These are phyloP conservation scores for Trichacis sp. DNA, from an alignment of 2,888 invertebrate species.

Conservation along the genomic window DNA sequence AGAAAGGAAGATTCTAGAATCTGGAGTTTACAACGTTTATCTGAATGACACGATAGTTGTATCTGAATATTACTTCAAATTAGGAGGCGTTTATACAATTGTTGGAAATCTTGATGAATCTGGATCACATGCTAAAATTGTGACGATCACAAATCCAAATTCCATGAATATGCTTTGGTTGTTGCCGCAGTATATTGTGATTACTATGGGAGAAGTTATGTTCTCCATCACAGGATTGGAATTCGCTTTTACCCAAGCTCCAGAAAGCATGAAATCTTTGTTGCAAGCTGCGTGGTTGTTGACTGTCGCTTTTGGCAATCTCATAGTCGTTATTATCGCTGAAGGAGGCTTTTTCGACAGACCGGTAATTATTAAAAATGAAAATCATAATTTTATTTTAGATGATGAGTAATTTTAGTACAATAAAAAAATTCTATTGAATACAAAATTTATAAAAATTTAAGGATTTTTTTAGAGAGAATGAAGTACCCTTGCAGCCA, in stretches of 20 bases:
- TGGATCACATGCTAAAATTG: constrained; percentile 46
- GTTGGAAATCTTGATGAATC: constrained; percentile 67
- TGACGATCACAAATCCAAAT: constrained; percentile 77
- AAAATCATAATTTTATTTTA: too few species aligned
- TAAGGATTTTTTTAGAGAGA: too few species aligned
- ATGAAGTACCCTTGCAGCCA: too few species aligned
- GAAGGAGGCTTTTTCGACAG: constrained; percentile 81
- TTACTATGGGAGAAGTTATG: constrained; percentile 95
- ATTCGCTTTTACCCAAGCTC: constrained; percentile 96
- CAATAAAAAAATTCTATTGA: too few species aligned
- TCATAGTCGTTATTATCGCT: constrained; percentile 91
- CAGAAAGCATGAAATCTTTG: constrained; percentile 93
- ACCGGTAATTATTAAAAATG: constrained; percentile 79
- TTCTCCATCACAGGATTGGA: constrained; percentile 95
- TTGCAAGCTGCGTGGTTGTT: constrained; percentile 92
- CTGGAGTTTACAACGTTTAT: constrained; percentile 18
- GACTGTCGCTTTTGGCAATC: constrained; percentile 93
- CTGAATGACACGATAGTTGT: constrained; percentile 14
- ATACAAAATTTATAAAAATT: too few species aligned
- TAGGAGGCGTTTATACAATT: constrained; percentile 78
- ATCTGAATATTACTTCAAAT: constrained; percentile 62
- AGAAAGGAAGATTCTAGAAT: constrained; percentile 1
- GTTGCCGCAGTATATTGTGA: constrained; percentile 91
- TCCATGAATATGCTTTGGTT: constrained; percentile 86
- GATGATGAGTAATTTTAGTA: too few species aligned